A percentile compares a stretch with the other conserved stretches of the same genome.
phyloP scores from a whole-genome alignment of 2,888 invertebrate species.

The Pogonocherus hispidulus region DNA sequence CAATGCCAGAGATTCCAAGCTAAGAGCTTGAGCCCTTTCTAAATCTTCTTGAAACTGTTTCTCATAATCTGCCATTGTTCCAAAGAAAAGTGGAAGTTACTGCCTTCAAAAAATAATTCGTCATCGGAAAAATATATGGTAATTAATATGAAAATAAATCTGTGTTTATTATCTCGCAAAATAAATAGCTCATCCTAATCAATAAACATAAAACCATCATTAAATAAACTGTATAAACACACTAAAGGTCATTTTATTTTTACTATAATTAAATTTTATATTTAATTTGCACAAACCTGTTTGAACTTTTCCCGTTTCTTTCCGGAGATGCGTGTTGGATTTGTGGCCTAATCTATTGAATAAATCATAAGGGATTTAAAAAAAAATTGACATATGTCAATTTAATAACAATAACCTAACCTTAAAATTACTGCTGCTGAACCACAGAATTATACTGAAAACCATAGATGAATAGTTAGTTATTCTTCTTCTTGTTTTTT shows the following conservation, averaged over 20 bases:
- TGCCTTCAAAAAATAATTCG: neutral
- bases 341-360: neutral
- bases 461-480: too few relatives aligned
- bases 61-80: conserved; percentile 75
- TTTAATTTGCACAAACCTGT: neutral
- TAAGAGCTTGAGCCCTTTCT: conserved; percentile 89
- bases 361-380: conserved; percentile 6
- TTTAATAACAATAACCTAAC: conserved; percentile 38
- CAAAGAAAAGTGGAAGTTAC: neutral
- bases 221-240: neutral
- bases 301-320: neutral
- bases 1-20: conserved; percentile 87
- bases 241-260: conserved; percentile 18
- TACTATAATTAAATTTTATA: neutral
- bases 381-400: conserved; percentile 38
- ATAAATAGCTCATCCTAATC: conserved; percentile 4
- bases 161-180: neutral
- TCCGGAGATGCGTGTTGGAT: neutral
- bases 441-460: too few relatives aligned
- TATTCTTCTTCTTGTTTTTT: too few relatives aligned
- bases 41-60: conserved; percentile 88
- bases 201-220: conserved; percentile 5
- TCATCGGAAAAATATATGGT: conserved; percentile 1
- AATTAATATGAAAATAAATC: neutral
- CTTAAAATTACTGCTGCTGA: conserved; percentile 23